These are phyloP conservation scores for Microctonus hyperodae DNA, from an alignment of 2,888 invertebrate genomes.

Conservation along the genomic window DNA sequence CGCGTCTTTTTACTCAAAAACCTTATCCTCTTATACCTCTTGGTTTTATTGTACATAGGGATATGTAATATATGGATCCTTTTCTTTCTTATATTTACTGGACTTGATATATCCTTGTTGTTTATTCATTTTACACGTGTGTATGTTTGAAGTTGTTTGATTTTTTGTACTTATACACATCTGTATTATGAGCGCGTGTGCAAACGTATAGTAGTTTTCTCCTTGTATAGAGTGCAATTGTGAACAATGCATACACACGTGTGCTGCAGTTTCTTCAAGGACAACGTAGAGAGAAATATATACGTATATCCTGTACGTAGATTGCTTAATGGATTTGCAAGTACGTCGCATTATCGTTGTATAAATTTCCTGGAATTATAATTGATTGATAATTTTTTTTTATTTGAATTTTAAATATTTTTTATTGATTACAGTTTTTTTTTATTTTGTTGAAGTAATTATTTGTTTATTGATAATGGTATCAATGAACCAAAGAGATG, in stretches of 20 bases:
- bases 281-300: not conserved
- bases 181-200: not conserved
- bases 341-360: too few species aligned
- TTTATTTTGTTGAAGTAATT: too few species aligned
- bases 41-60: slow-evolving; percentile 25
- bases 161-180: not conserved
- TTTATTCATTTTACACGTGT: not conserved
- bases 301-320: not conserved
- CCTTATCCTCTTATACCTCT: slow-evolving; percentile 47
- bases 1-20: slow-evolving; percentile 47
- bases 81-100: slow-evolving; percentile 24
- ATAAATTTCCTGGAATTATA: too few species aligned
- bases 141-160: not conserved
- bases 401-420: too few species aligned
- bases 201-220: slow-evolving; percentile 19
- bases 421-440: too few species aligned
- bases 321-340: not conserved
- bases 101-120: not conserved
- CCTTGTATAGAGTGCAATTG: slow-evolving; percentile 17
- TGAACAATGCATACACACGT: slow-evolving; percentile 19
- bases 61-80: slow-evolving; percentile 2
- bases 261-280: slow-evolving; percentile 15
- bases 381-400: too few species aligned
- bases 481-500: too few species aligned
- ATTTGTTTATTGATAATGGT: too few species aligned